Conservation (phyloP, 2,113 vertebrate genomes). For the Recurvirostra avosetta region DNA sequence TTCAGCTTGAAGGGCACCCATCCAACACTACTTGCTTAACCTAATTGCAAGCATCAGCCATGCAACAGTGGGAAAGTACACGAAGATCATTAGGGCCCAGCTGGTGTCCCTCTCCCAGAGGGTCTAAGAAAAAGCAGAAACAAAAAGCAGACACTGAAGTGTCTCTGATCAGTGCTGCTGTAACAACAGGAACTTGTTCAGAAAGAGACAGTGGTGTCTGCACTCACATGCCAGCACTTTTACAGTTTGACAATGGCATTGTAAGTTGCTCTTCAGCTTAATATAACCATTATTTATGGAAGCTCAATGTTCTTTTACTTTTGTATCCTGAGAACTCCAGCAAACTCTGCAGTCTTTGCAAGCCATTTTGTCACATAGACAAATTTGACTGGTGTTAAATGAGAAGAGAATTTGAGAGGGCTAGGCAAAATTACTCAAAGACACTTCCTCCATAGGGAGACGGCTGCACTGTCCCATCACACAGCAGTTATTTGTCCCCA, state of each 20-base stretch:
- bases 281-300: not conserved
- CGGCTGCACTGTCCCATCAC: not conserved
- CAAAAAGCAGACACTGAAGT: not conserved
- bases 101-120: not conserved
- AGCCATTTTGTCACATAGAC: not conserved
- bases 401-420: not conserved
- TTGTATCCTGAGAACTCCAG: not conserved
- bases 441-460: not conserved
- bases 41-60: not conserved
- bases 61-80: not conserved
- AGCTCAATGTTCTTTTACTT: not conserved
- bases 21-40: not conserved
- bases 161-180: not conserved
- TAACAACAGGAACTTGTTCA: not conserved
- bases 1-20: not conserved
- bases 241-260: not conserved
- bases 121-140: not conserved
- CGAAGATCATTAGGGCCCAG: not conserved
- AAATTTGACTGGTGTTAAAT: not conserved
- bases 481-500: not conserved
- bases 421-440: not conserved
- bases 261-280: not conserved
- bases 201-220: not conserved
- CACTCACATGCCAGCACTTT: not conserved
- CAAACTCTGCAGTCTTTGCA: not conserved